Base-by-base conservation (phyloP, 2,888 invertebrate genomes). In the Charanyca ferruginea region DNA sequence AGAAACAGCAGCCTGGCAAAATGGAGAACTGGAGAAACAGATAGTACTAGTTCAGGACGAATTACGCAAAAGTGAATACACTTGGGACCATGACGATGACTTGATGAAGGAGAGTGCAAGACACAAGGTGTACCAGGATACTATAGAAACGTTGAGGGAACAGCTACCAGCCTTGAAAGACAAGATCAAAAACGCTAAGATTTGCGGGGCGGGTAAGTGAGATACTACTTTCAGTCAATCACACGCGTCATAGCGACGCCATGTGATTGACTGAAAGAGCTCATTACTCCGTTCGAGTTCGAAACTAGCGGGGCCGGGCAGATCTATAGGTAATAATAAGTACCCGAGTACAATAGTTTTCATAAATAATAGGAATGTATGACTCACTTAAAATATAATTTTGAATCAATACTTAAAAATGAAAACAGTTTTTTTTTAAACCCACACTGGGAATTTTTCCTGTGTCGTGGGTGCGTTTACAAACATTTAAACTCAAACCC, bases 1-100 rank as follows among this genome's bases (percentile, higher is more conserved):
- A 87, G 95, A 96, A 57, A 85, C 94, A 45, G 94, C 95, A 60
- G 89, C 92, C 55, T 95, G 94, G 94, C 95, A 95, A 70, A 96
- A 96, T 73, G 90, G 91, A 0, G 95, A 95, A 73, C 66, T 95
- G 25, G 95, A 96, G 78, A 95, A 94, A 80, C 93, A 94, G 80
- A 94, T 96, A 53, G 87, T 91, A 45, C 85, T 86, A 7, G 87
- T 94, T 54, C 95, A 96, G 78, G 95, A 96, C 32, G 94, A 95
- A 63, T 81, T 96, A 16, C 93, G 93, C 16, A 91, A 90, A 70
- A 81, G 81, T 44, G 95, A 96, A 44, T 94, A 93, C 80, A 75
- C 87, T 0, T 95, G 95, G 95, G 93, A 94, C 35, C 79, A 79
- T n/a, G 96, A 96, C 51, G 89, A 90, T 0, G 94, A 94, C 9